These are phyloP conservation scores for Ditylenchus weischeri DNA, from an alignment of 2,888 invertebrate species.

Conservation along the genomic window DNA sequence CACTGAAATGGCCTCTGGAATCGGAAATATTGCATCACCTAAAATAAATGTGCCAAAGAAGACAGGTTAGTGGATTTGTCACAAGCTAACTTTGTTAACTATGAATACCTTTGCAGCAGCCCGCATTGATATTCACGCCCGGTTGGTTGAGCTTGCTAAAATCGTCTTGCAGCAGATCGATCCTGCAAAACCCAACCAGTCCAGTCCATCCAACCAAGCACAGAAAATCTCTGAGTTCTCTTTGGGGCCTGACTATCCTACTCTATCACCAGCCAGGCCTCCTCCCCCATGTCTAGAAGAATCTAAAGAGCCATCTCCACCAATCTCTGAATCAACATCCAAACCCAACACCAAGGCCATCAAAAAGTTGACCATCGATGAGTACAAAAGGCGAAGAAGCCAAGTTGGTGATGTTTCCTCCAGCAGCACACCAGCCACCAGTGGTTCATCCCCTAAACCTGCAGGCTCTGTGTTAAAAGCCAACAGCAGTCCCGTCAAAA, in stretches of 20 bases:
- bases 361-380: slow-evolving; percentile 25
- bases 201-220: neutral
- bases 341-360: slow-evolving; percentile 19
- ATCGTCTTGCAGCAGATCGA: neutral
- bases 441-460: neutral
- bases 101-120: neutral
- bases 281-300: neutral
- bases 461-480: too few species aligned
- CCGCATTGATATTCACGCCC: slow-evolving; percentile 3
- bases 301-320: neutral
- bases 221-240: neutral
- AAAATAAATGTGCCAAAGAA: too few species aligned
- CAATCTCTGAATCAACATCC: neutral
- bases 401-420: neutral
- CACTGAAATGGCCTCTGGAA: slow-evolving; percentile 23
- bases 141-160: neutral
- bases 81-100: too few species aligned
- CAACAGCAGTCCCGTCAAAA: too few species aligned
- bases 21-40: neutral
- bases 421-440: neutral
- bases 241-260: slow-evolving; percentile 1
- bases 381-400: slow-evolving; percentile 20
- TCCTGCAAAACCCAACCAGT: too few species aligned
- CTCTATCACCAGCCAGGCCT: neutral
- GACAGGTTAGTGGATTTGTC: too few species aligned